Evolutionary conservation across 2,113 vertebrate genomes (phyloP), one percentile per base, ranked within the genome.

Genomic region (Pao palembangensis): DNA sequence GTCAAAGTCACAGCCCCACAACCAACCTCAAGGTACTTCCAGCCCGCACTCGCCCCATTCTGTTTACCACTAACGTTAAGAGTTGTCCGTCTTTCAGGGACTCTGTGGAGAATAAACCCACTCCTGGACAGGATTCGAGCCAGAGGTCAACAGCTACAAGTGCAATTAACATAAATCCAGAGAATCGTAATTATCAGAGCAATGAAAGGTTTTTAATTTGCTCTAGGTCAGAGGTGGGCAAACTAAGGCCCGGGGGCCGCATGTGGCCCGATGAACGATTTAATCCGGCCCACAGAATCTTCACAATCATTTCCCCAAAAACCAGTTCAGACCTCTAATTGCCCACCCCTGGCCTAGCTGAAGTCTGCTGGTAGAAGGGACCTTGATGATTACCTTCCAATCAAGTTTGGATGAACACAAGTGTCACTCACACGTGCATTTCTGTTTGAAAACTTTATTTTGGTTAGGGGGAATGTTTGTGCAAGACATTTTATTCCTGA

Each of bases 381-480:
- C 25, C 25, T 1, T 28, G 25, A 6, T 7, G 5, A 5, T 1
- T 2, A 28, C 25, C 25, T 28, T 28, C 25, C 1, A 4, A 3
- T 28, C 25, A 44, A 44, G 43, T 6, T 16, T 1, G 43, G 11
- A 44, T 1, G 12, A 4, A 47, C 44, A 47, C 13, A 16, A 47
- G n/a, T 5, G 8, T 8, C 44, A 47, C 3, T n/a, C 5, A 47
- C 3, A 25, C 23, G 23, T 7, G 25, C 25, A 28, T 1, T 28
- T 28, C 25, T 28, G 44, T 90, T 87, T 83, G 82, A 87, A 91
- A 87, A 88, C 84, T 92, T 92, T 91, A 92, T 90, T 92, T 90
- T 90, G 90, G 88, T 89, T 90, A 82, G 74, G 87, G 82, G 88
- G 89, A 89, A 90, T 90, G 89, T 90, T 90, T 90, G 89, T 91